Conservation (phyloP, 2,113 vertebrate species). For the Hydrolagus affinis region DNA sequence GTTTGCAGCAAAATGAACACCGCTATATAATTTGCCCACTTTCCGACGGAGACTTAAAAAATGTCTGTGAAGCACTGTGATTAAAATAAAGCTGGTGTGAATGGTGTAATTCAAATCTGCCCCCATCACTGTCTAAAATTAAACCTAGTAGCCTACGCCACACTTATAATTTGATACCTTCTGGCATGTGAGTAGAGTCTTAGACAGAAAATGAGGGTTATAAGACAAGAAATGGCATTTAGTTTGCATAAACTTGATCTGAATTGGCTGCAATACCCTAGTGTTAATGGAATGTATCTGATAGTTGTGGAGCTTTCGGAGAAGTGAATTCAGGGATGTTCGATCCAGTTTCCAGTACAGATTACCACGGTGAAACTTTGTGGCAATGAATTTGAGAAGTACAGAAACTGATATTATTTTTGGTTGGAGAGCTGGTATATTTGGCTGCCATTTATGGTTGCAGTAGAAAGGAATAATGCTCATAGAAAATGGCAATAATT, state of each 20-base stretch:
- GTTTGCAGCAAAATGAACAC: neutral
- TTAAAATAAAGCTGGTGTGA: neutral
- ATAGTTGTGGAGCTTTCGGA: neutral
- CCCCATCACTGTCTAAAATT: neutral
- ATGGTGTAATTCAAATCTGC: neutral
- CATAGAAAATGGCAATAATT: too few relatives aligned
- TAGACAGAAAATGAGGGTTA: neutral
- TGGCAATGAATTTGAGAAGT: neutral
- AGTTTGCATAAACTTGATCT: neutral
- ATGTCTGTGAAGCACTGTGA: neutral
- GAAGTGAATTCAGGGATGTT: too few relatives aligned
- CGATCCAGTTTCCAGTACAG: constrained; percentile 5
- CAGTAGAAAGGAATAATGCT: neutral
- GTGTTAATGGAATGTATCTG: neutral
- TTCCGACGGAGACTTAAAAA: neutral
- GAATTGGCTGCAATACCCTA: neutral
- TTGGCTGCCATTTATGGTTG: neutral
- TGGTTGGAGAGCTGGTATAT: neutral
- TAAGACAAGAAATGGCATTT: neutral
- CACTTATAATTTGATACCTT: neutral
- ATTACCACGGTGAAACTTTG: neutral
- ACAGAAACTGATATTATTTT: neutral
- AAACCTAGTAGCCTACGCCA: neutral
- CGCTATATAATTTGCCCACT: neutral
- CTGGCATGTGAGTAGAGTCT: neutral